A percentile compares a stretch with the other conserved stretches of the same genome.
Conservation (phyloP, 2,888 invertebrate species). For the Linnaemya vulpina region DNA sequence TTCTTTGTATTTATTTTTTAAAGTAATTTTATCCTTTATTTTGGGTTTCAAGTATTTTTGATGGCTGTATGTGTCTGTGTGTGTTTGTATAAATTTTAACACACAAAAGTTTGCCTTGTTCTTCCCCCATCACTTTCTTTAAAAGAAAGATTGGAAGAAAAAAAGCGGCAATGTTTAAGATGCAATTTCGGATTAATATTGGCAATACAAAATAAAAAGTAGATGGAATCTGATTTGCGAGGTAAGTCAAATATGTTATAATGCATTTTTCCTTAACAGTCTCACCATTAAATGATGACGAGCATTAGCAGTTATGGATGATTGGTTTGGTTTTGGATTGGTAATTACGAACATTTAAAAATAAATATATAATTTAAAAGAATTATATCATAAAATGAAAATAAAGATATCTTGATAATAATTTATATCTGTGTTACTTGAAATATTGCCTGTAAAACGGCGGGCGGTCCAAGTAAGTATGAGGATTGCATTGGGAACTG, state of each 20-base stretch:
- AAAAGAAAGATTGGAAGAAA: constrained; percentile 43
- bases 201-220: background rate
- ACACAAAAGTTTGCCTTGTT: constrained; percentile 41
- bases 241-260: constrained; percentile 42
- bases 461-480: too few relatives aligned
- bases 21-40: constrained; percentile 66
- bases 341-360: background rate
- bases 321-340: constrained; percentile 60
- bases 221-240: background rate
- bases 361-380: background rate
- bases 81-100: constrained; percentile 25
- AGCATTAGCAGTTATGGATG: constrained; percentile 6
- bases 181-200: constrained; percentile 19
- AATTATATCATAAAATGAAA: too few relatives aligned
- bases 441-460: too few relatives aligned
- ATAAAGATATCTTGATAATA: too few relatives aligned
- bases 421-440: too few relatives aligned
- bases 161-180: background rate
- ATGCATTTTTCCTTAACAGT: constrained; percentile 19
- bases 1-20: constrained; percentile 54
- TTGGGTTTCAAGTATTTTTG: constrained; percentile 66
- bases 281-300: constrained; percentile 1
- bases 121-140: constrained; percentile 20
- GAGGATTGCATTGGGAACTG: too few relatives aligned
- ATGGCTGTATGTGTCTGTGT: constrained; percentile 30